Percentiles rank a stretch among this genome's conserved stretches.
Evolutionary conservation across 1,140 invertebrate genomes (phyloP).

Genomic region (Brachionus koreanus): DNA sequence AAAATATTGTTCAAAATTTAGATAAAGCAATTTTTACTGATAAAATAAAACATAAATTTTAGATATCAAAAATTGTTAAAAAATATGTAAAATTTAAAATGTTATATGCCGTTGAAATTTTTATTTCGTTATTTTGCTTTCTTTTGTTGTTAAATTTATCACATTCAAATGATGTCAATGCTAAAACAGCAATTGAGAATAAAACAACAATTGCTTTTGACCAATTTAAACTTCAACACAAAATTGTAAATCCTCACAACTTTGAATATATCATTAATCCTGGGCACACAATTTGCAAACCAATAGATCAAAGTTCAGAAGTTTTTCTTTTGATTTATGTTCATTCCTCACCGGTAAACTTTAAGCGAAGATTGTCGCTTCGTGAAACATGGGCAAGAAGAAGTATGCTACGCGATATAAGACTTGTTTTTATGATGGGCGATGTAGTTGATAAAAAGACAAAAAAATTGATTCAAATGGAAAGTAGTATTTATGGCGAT

Average conservation of each 20-base stretch:
- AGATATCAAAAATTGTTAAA: neutral
- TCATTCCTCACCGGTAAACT: slow-evolving; percentile 46
- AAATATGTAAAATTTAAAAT: slow-evolving; percentile 6
- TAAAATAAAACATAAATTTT: neutral
- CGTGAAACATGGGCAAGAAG: slow-evolving; percentile 46
- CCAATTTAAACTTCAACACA: neutral
- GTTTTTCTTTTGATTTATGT: slow-evolving; percentile 45
- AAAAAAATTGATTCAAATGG: slow-evolving; percentile 62
- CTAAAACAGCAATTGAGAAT: neutral
- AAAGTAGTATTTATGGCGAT: slow-evolving; percentile 62
- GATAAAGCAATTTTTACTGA: neutral
- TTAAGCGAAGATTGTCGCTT: slow-evolving; percentile 45
- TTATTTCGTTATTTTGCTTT: neutral
- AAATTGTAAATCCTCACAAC: slow-evolving; percentile 47
- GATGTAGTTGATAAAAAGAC: slow-evolving; percentile 39
- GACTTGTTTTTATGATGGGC: slow-evolving; percentile 49
- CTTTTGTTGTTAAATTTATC: neutral
- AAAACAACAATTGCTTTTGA: neutral
- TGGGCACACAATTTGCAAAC: neutral
- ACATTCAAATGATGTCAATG: neutral
- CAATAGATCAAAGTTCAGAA: neutral
- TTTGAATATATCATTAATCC: slow-evolving; percentile 47
- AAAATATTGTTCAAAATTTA: neutral
- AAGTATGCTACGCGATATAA: slow-evolving; percentile 39
- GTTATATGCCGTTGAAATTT: neutral